A percentile compares a stretch with the other conserved stretches of the same genome.
Evolutionary conservation across 1,140 invertebrate species (phyloP).

Genomic region (Platorchestia sp.): DNA sequence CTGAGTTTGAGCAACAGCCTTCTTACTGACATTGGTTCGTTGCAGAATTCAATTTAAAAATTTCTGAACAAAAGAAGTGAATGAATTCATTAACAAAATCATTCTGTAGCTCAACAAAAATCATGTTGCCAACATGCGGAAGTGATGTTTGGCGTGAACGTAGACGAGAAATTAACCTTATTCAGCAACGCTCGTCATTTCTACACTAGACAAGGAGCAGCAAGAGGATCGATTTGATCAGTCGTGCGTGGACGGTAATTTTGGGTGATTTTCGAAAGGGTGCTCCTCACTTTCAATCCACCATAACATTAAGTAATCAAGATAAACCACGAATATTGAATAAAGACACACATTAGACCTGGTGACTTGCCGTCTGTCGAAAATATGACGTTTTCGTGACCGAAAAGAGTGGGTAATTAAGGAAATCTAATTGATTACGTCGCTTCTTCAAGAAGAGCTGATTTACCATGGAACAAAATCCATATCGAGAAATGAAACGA

Average conservation of each 20-base stretch:
- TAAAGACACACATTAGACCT: conserved; percentile 26
- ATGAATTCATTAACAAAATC: background rate
- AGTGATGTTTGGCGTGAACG: background rate
- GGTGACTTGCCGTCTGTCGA: conserved; percentile 22
- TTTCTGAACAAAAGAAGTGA: too few species aligned
- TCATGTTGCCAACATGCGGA: background rate
- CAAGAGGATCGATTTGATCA: conserved; percentile 22
- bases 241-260: conserved; percentile 6
- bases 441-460: background rate
- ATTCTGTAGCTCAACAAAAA: background rate
- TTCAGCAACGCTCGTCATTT: background rate
- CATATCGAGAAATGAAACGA: background rate
- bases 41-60: background rate
- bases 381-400: conserved; percentile 52
- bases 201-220: background rate
- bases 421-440: conserved; percentile 21
- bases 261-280: conserved; percentile 12
- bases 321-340: conserved; percentile 53
- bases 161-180: background rate
- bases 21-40: background rate
- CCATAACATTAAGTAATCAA: conserved; percentile 56
- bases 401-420: background rate
- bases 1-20: background rate
- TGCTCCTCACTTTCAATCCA: background rate
- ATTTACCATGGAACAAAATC: background rate